phyloP scores from a whole-genome alignment of 92 coral and sea anemone genomes.

The Pocillopora grandis region DNA sequence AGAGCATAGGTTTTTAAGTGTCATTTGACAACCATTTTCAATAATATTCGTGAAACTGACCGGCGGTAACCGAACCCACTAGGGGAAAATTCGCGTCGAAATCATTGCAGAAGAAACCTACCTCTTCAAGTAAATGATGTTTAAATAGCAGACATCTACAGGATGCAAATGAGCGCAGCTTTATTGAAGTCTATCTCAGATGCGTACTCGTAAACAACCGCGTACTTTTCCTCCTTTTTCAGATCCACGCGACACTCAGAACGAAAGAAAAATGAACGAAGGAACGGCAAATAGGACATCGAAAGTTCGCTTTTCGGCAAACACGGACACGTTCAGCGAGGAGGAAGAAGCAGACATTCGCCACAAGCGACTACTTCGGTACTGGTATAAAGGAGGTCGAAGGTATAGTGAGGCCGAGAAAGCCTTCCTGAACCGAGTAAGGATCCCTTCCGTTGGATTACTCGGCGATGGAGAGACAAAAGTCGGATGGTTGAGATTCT shows the following conservation, averaged over 20 bases:
- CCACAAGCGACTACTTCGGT: slow-evolving; percentile 67
- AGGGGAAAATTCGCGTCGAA: not conserved
- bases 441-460: slow-evolving; percentile 71
- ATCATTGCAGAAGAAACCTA: not conserved
- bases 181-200: not conserved
- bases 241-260: slow-evolving; percentile 11
- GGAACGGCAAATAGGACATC: slow-evolving; percentile 49
- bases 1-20: not conserved
- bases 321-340: slow-evolving; percentile 67
- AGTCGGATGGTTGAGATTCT: slow-evolving; percentile 68
- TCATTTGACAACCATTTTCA: not conserved
- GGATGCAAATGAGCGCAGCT: not conserved
- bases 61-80: not conserved
- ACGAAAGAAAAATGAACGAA: slow-evolving; percentile 30
- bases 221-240: not conserved
- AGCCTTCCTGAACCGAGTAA: slow-evolving; percentile 88
- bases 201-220: not conserved
- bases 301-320: slow-evolving; percentile 70
- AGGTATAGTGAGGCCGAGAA: slow-evolving; percentile 96
- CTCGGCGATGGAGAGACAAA: slow-evolving; percentile 53
- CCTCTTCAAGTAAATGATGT: not conserved
- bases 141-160: not conserved
- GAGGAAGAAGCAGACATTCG: slow-evolving; percentile 67
- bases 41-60: not conserved
- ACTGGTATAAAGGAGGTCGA: slow-evolving; percentile 78